Evolutionary conservation across 2,113 vertebrate species (phyloP), one percentile per base, ranked within the genome.

Genomic region (Opisthocomus hoazin): DNA sequence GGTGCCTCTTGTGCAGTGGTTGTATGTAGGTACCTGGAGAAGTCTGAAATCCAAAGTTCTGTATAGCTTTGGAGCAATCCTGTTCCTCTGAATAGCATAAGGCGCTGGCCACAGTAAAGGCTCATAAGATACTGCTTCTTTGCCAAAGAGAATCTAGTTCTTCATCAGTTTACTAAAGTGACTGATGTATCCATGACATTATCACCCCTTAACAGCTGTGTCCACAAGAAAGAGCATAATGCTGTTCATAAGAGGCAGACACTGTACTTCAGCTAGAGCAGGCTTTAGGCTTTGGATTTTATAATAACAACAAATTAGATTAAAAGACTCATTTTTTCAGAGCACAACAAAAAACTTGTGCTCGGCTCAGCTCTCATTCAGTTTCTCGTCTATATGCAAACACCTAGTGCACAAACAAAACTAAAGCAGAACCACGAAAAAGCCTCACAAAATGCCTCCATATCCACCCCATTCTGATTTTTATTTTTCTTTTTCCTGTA

Each of bases 361-460:
- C 54, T 86, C 77, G 63, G 7, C 50, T 86, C 85, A 66, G 5
- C 5, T 81, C 32, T 53, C 17, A 46, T 85, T 83, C 54, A 34
- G 13, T 74, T 96, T 88, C 83, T 90, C 68, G 80, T 77, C 86
- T 86, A 50, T 66, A 74, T 80, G 76, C 68, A 93, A 92, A 86
- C 46, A 86, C 14, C 10, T 22, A 86, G 2, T 1, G 4, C 27
- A 74, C 56, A 82, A 94, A 41, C 22, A 74, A 69, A 53, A 4
- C 30, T 61, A 30, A 88, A 90, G 32, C 8, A 90, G 36, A 86
- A 74, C 41, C 8, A 48, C 34, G 11, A 73, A 63, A 92, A 88
- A 63, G 4, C 29, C 22, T 73, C 50, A 29, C 7, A 73, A 85
- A 86, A 77, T 29, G 61, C 26, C 9, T 77, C 17, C 20, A 27